Base-by-base conservation (phyloP, 2,888 invertebrate genomes). In the Lycocerus yunnanus region DNA sequence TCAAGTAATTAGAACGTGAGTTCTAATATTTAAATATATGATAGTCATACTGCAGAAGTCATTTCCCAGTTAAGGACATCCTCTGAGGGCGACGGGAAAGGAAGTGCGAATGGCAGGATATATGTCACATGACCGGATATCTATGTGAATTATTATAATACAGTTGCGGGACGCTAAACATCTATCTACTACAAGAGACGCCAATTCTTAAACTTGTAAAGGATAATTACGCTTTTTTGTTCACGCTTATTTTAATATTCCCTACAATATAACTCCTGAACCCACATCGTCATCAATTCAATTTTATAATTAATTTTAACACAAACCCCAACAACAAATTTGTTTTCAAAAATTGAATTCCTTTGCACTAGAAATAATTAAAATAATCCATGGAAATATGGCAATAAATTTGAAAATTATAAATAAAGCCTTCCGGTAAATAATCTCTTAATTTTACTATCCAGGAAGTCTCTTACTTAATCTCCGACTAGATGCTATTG, bases 101-200 rank as follows among this genome's bases (percentile, higher is more conserved):
- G 85, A 85, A 84, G 84, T 84, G 78, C 80, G 83, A 85, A 84
- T 84, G 80, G 84, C 85, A 85, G 85, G 85, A 85, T 85, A 85
- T 82, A 83, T 84, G 81, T 84, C 85, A 85, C 83, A 84, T 85
- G 85, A 85, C 84, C 84, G 85, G 85, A 85, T 83, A 83, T 84
- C 82, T 82, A 80, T 81, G 81, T 84, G 82, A 84, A 83, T 83
- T 81, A 83, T 79, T 81, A 79, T 79, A 77, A 78, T 74, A 70
- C 43, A 68, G 61, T 60, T 74, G 73, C 74, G 75, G 70, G 73
- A 65, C 71, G 69, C 70, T 74, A 75, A 75, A 72, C 72, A 27
- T 75, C 72, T 72, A 75, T 66, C 68, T 75, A 68, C 59, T 71
- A 72, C 15, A 67, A 60, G 24, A 68, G 72, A 72, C 71, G 18